Conservation (phyloP, 2,888 invertebrate genomes). For the Vesta saturnalis region DNA sequence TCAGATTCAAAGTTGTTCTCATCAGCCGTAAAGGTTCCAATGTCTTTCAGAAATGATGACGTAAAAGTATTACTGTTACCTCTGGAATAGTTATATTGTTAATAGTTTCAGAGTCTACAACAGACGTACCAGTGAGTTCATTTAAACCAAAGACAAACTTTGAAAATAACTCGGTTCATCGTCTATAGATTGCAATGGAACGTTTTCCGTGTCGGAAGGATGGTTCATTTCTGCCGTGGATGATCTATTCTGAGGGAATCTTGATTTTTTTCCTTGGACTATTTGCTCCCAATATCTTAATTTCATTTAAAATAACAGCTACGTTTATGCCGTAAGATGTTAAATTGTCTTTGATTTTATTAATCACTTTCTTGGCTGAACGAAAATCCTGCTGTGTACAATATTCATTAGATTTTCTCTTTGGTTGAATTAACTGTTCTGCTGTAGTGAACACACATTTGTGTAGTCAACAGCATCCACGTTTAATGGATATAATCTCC, state of each 20-base stretch:
- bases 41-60: too few species aligned
- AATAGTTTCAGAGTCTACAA: too few species aligned
- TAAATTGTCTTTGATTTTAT: not conserved
- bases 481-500: slow-evolving; percentile 2
- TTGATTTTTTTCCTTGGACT: not conserved
- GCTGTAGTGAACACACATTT: not conserved
- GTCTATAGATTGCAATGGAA: too few species aligned
- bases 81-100: not conserved
- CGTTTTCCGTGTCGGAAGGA: too few species aligned
- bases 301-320: not conserved
- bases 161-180: too few species aligned
- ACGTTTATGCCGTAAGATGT: not conserved
- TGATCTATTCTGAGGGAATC: too few species aligned
- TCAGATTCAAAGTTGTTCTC: too few species aligned
- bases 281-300: not conserved
- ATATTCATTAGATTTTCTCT: not conserved
- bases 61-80: too few species aligned
- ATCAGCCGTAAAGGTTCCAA: too few species aligned
- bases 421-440: not conserved
- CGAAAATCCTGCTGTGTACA: not conserved
- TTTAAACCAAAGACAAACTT: too few species aligned
- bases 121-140: too few species aligned
- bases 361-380: not conserved
- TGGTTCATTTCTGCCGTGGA: too few species aligned
- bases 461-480: not conserved